Evolutionary conservation across 2,797 vertebrate genomes (phyloP).

Genomic region (Rhinophrynus dorsalis): DNA sequence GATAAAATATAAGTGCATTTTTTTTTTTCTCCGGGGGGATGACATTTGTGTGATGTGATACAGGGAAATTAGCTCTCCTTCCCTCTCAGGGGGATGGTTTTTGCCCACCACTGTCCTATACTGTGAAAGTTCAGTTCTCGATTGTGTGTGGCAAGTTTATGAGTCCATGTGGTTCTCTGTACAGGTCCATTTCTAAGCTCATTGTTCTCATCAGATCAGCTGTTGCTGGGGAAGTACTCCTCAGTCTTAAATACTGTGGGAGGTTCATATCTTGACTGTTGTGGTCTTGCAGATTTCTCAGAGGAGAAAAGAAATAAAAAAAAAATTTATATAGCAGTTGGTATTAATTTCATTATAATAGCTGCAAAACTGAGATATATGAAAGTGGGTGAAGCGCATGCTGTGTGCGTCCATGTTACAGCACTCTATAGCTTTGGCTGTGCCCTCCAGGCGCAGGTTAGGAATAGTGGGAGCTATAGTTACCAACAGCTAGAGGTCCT

Average conservation of each 20-base stretch:
- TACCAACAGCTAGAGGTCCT: no score
- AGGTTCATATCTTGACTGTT: slow-evolving; percentile 71
- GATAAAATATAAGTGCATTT: no score
- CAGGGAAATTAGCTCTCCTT: no score
- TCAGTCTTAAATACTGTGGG: slow-evolving; percentile 88
- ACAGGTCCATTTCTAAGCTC: background rate
- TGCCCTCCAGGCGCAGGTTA: no score
- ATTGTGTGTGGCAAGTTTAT: background rate
- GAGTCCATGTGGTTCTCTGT: background rate
- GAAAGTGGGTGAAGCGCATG: background rate
- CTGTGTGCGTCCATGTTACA: background rate
- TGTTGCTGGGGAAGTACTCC: slow-evolving; percentile 81
- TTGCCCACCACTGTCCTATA: background rate
- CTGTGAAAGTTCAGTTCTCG: slow-evolving; percentile 2
- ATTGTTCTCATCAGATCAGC: background rate
- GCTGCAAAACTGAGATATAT: background rate
- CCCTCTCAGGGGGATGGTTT: no score
- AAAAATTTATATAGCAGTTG: background rate
- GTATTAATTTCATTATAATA: background rate
- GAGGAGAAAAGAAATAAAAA: slow-evolving; percentile 28
- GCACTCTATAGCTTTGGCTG: background rate
- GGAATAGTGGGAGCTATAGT: no score
- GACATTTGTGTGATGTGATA: no score
- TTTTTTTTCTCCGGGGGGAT: no score
- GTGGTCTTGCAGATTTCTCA: slow-evolving; percentile 78